A percentile compares a stretch with the other conserved stretches of the same genome.
phyloP scores from a whole-genome alignment of 2,888 invertebrate species.

The Tanypteryx hageni region DNA sequence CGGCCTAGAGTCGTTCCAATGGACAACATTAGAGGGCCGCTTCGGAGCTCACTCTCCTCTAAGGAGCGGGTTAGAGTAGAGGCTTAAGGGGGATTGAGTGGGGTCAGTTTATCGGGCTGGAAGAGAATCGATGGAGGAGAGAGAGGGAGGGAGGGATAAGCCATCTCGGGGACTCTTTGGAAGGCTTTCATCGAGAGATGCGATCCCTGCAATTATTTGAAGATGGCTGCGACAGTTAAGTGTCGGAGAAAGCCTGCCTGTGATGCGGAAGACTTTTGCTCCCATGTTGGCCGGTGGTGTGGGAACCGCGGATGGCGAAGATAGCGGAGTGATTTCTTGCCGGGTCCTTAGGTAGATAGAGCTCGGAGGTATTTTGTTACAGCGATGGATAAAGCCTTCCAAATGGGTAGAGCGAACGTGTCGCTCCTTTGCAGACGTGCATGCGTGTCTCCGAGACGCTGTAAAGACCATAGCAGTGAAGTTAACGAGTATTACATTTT shows the following conservation, averaged over 20 bases:
- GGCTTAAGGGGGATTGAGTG: slow-evolving; percentile 12
- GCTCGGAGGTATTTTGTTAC: slow-evolving; percentile 22
- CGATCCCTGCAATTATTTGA: slow-evolving; percentile 62
- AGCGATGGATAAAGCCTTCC: not conserved
- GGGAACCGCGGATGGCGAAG: not conserved
- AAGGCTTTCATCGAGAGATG: slow-evolving; percentile 54
- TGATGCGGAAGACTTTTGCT: slow-evolving; percentile 53
- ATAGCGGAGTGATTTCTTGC: not conserved
- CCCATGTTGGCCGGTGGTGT: slow-evolving; percentile 16
- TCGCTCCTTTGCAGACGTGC: not conserved
- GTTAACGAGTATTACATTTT: not conserved
- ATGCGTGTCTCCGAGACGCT: not conserved
- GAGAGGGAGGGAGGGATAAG: slow-evolving; percentile 2
- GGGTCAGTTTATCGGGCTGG: slow-evolving; percentile 9
- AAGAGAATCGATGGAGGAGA: not conserved
- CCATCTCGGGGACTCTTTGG: slow-evolving; percentile 30
- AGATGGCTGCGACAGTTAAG: slow-evolving; percentile 33
- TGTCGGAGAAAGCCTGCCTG: slow-evolving; percentile 44
- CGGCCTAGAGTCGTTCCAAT: not conserved
- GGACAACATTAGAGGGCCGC: not conserved
- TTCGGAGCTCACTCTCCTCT: not conserved
- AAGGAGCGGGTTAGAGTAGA: not conserved
- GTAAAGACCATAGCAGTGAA: no score
- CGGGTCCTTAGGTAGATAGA: slow-evolving; percentile 12
- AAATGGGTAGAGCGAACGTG: not conserved